Conservation (phyloP, 37 sponge, comb jelly and placozoan genomes). For the Halisarca cf. caerulea region DNA sequence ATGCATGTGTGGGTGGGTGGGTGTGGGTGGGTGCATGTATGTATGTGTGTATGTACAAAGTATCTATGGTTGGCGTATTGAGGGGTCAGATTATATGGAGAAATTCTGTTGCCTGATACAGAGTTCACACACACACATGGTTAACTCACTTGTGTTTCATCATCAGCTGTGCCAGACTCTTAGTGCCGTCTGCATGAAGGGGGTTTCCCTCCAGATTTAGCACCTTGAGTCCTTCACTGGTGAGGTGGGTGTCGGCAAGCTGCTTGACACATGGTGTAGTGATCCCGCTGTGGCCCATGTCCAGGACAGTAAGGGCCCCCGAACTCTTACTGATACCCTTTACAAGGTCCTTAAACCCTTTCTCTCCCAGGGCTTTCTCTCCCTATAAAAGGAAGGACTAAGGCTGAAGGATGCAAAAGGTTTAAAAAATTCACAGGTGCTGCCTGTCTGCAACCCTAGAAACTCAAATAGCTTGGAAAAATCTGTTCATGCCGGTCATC, state of each 20-base stretch:
- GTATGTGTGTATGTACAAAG: too few relatives aligned
- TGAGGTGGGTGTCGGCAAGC: conserved; percentile 63
- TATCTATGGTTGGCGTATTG: too few relatives aligned
- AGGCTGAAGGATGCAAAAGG: background rate
- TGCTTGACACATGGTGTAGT: conserved; percentile 38
- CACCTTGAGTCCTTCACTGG: conserved; percentile 56
- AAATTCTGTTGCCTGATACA: too few relatives aligned
- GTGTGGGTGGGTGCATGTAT: too few relatives aligned
- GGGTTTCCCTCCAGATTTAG: conserved; percentile 62
- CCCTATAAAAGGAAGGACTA: conserved; percentile 49
- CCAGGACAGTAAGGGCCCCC: conserved; percentile 56
- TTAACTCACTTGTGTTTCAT: conserved; percentile 42
- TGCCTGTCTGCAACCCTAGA: too few relatives aligned
- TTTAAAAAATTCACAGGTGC: too few relatives aligned
- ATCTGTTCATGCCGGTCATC: too few relatives aligned
- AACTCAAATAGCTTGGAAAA: background rate
- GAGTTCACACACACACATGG: too few relatives aligned
- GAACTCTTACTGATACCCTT: conserved; percentile 64
- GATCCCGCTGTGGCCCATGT: conserved; percentile 58
- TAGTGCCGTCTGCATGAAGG: conserved; percentile 39
- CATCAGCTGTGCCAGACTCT: conserved; percentile 46
- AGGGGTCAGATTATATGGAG: too few relatives aligned
- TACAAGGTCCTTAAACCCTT: conserved; percentile 67
- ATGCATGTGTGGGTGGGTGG: too few relatives aligned
- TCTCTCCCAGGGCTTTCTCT: conserved; percentile 53